Conservation (phyloP, 2,797 vertebrate genomes). For the Podarcis siculus region DNA sequence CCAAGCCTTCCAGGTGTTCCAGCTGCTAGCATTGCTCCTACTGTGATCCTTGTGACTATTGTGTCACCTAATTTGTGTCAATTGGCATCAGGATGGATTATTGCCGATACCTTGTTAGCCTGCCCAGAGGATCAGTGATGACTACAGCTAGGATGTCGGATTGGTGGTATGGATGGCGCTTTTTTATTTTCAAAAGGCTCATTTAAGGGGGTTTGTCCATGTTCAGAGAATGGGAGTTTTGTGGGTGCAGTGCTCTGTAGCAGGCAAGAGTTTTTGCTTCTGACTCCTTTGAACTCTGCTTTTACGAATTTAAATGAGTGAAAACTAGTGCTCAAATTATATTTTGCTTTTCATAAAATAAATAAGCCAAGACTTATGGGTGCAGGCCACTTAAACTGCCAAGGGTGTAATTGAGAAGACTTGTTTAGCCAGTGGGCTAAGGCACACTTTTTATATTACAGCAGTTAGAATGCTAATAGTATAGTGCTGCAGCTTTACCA, state of each 20-base stretch:
- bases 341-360: neutral
- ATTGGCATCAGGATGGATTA: neutral
- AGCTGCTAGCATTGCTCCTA: neutral
- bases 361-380: neutral
- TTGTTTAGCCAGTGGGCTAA: neutral
- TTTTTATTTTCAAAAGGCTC: neutral
- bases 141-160: neutral
- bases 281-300: neutral
- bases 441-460: neutral
- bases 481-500: constrained; percentile 19
- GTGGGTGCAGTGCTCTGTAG: neutral
- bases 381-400: neutral
- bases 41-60: neutral
- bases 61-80: neutral
- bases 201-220: neutral
- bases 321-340: neutral
- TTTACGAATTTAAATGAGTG: neutral
- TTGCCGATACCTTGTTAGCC: neutral
- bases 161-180: neutral
- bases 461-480: constrained; percentile 43
- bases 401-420: neutral
- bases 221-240: neutral
- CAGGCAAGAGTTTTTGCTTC: neutral
- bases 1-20: neutral
- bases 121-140: neutral